Evolutionary conservation across 2,797 vertebrate genomes (phyloP).

Genomic region (Gobio occitaniae): DNA sequence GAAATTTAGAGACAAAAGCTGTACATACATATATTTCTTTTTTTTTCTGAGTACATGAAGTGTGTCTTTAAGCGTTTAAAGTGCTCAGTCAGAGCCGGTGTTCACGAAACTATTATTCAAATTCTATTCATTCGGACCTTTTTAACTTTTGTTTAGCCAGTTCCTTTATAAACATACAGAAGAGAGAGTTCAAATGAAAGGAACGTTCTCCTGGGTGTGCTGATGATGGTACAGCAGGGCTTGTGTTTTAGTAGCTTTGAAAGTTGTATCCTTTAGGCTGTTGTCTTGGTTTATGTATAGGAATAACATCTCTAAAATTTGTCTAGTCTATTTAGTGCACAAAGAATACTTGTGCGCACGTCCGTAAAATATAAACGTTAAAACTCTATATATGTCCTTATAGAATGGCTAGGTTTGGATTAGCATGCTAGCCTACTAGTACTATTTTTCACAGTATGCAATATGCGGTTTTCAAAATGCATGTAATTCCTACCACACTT

Average conservation of each 20-base stretch:
- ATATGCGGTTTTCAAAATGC: background rate
- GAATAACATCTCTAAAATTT: constrained; percentile 13
- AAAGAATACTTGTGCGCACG: background rate
- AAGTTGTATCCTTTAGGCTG: constrained; percentile 18
- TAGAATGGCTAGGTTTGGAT: constrained; percentile 26
- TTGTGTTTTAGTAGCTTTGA: constrained; percentile 3
- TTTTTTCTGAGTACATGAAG: constrained; percentile 34
- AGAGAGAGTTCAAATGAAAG: background rate
- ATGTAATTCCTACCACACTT: background rate
- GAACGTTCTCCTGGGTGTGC: constrained; percentile 14
- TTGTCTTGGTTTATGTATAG: constrained; percentile 7
- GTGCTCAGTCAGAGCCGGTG: constrained; percentile 26
- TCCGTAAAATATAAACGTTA: constrained; percentile 1
- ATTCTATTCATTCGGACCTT: background rate
- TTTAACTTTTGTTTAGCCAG: background rate
- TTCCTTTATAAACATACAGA: background rate
- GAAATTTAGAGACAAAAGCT: constrained; percentile 31
- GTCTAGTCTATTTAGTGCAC: constrained; percentile 30
- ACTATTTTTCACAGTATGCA: background rate
- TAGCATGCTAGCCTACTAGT: constrained; percentile 16
- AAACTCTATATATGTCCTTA: constrained; percentile 1
- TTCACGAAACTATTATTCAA: constrained; percentile 31
- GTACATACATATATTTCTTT: constrained; percentile 51
- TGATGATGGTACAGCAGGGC: constrained; percentile 24
- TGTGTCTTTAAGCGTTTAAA: constrained; percentile 41